A percentile compares a stretch with the other conserved stretches of the same genome.
These are phyloP conservation scores for Lymantria monacha DNA, from an alignment of 2,888 invertebrate species.

Conservation along the genomic window DNA sequence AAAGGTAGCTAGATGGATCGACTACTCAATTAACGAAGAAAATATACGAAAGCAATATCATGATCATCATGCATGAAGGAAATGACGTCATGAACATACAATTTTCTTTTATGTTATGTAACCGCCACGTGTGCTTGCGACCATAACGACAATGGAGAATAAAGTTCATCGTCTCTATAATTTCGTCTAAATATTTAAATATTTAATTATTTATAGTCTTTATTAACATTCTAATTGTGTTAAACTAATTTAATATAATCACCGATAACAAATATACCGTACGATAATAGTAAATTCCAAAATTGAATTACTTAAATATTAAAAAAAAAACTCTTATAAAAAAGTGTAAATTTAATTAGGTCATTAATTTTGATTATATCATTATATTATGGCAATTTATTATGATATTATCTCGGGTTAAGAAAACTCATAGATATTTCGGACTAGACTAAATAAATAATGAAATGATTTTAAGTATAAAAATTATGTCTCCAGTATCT, in stretches of 20 bases:
- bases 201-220: not conserved
- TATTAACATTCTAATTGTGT: not conserved
- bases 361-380: conserved; percentile 3
- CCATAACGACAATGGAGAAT: not conserved
- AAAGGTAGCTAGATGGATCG: too few relatives aligned
- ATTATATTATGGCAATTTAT: conserved; percentile 1
- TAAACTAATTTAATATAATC: conserved; percentile 1
- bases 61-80: too few relatives aligned
- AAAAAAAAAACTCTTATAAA: not conserved
- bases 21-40: too few relatives aligned
- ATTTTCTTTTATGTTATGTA: not conserved
- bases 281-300: not conserved
- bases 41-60: too few relatives aligned
- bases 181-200: not conserved
- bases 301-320: not conserved
- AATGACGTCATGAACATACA: too few relatives aligned
- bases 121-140: not conserved
- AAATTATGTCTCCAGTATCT: too few relatives aligned
- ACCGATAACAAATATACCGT: not conserved
- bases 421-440: not conserved
- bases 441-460: too few relatives aligned
- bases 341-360: conserved; percentile 3
- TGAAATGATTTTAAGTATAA: too few relatives aligned
- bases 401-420: not conserved
- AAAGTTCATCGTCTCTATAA: not conserved